phyloP scores from a whole-genome alignment of 2,888 invertebrate species.

The Lasioglossum villosulum region DNA sequence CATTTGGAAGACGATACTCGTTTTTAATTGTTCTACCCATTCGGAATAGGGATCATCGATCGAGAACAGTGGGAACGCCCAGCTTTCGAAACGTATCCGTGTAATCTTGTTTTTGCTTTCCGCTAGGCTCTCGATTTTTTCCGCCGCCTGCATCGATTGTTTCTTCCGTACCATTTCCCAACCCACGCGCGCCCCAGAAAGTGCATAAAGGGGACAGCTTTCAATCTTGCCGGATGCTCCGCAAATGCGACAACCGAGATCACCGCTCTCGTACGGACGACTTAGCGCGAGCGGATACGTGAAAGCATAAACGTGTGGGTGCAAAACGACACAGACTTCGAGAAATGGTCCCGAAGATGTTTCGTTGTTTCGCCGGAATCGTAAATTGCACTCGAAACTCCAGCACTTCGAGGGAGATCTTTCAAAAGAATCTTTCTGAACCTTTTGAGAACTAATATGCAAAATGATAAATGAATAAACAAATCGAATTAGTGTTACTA shows the following conservation, averaged over 20 bases:
- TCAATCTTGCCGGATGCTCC: constrained; percentile 23
- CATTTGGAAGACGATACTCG: not conserved
- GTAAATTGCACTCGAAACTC: not conserved
- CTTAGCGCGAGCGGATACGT: not conserved
- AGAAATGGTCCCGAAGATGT: not conserved
- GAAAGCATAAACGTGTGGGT: not conserved
- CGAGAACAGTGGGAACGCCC: constrained; percentile 5
- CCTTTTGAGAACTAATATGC: not conserved
- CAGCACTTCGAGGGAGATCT: not conserved
- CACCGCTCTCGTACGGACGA: constrained; percentile 9
- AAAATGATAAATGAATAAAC: too few species aligned
- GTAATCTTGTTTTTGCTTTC: constrained; percentile 22
- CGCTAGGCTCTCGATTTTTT: not conserved
- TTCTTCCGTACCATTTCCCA: constrained; percentile 28
- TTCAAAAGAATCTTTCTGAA: not conserved
- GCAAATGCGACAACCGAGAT: constrained; percentile 11
- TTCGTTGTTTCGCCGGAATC: not conserved
- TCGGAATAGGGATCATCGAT: constrained; percentile 18
- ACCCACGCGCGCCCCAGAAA: not conserved
- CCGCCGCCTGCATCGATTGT: constrained; percentile 21
- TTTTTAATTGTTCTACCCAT: constrained; percentile 24
- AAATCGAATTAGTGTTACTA: not conserved
- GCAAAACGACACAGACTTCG: not conserved
- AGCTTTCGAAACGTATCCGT: not conserved
- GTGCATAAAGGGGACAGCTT: constrained; percentile 21